Conservation (phyloP, 2,113 vertebrate species). For the Phylloscopus whistleri region DNA sequence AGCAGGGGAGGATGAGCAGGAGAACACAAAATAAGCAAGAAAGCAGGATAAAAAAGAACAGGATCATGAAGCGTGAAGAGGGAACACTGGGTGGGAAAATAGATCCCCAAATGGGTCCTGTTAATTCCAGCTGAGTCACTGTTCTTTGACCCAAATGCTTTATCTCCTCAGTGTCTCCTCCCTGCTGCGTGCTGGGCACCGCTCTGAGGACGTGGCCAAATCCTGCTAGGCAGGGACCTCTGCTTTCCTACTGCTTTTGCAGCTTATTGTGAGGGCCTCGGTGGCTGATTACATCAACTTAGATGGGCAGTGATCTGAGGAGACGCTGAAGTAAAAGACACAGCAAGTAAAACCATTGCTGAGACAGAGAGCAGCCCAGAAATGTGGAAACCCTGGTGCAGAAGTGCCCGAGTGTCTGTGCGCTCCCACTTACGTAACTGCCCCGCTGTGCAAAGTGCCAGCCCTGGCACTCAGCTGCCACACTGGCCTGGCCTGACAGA, state of each 20-base stretch:
- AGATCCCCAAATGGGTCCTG: neutral
- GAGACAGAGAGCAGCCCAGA: neutral
- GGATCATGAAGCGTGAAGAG: neutral
- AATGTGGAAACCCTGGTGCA: neutral
- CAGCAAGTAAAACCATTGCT: neutral
- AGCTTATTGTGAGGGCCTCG: neutral
- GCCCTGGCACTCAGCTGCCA: neutral
- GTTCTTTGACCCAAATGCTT: neutral
- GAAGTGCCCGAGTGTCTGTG: neutral
- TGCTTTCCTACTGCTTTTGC: neutral
- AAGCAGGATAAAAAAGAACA: neutral
- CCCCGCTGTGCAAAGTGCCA: neutral
- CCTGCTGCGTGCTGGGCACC: neutral
- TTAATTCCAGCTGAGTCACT: neutral
- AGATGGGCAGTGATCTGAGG: neutral
- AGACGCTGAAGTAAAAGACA: neutral
- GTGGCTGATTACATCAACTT: neutral
- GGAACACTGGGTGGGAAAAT: neutral
- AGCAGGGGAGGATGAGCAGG: neutral
- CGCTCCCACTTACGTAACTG: neutral
- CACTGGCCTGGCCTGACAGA: neutral
- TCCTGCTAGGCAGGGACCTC: neutral
- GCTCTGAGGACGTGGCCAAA: neutral
- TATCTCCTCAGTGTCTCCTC: neutral
- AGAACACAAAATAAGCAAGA: neutral